phyloP scores from a whole-genome alignment of 2,888 invertebrate genomes.

The Harmothoe impar region DNA sequence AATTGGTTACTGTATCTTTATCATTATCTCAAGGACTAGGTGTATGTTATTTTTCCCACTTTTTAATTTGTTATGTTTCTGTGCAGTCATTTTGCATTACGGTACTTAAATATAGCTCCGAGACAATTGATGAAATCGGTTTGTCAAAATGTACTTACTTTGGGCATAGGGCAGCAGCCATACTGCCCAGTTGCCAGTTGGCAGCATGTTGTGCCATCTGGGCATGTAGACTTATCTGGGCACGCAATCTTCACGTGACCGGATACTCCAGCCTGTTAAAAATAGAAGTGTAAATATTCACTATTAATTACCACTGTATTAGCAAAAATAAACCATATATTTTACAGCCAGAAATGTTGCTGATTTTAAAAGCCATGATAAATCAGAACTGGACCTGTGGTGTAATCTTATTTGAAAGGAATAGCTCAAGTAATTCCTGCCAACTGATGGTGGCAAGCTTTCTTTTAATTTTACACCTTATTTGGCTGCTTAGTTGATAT shows the following conservation, averaged over 20 bases:
- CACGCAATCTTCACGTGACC: conserved; percentile 34
- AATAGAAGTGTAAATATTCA: no score
- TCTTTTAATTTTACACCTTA: not conserved
- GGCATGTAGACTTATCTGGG: conserved; percentile 66
- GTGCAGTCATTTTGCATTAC: no score
- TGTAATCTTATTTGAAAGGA: not conserved
- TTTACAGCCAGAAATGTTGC: no score
- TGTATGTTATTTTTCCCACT: no score
- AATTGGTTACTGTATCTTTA: no score
- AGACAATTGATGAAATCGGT: no score
- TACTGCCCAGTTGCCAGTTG: conserved; percentile 68
- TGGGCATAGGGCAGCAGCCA: conserved; percentile 75
- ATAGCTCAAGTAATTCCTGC: not conserved
- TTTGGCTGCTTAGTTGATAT: not conserved
- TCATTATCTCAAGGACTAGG: no score
- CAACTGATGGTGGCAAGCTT: not conserved
- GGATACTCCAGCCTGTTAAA: no score
- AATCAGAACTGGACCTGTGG: not conserved
- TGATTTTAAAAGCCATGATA: not conserved
- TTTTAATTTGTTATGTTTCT: no score
- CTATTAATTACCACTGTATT: no score
- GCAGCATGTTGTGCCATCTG: conserved; percentile 72
- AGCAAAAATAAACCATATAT: no score
- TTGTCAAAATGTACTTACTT: conserved; percentile 63
- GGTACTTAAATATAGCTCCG: no score